A percentile compares a stretch with the other conserved stretches of the same genome.
These are phyloP conservation scores for Poecilia velifera DNA, from an alignment of 2,797 vertebrate species.

Conservation along the genomic window DNA sequence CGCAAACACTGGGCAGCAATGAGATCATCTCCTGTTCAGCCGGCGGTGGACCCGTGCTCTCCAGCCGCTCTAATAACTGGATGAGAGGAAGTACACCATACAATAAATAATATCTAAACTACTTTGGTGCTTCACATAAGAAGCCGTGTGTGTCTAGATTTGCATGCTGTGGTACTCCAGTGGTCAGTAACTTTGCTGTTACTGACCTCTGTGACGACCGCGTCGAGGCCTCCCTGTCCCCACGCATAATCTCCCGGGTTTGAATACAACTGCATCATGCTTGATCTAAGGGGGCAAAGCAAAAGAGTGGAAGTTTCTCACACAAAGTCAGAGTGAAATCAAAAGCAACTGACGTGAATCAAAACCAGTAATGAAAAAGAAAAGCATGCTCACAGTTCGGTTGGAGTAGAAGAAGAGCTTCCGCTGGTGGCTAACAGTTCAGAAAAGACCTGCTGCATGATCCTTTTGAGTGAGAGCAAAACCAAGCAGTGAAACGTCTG, in stretches of 20 bases:
- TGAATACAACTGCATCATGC: constrained; percentile 90
- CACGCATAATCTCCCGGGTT: constrained; percentile 93
- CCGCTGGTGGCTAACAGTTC: constrained; percentile 82
- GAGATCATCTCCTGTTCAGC: constrained; percentile 91
- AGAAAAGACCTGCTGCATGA: constrained; percentile 88
- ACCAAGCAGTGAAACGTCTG: constrained; percentile 20
- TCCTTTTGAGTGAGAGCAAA: constrained; percentile 72
- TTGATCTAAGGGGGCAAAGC: constrained; percentile 75
- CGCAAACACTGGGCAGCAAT: constrained; percentile 88
- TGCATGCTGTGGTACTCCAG: background rate
- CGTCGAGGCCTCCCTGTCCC: constrained; percentile 93
- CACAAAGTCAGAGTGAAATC: constrained; percentile 18
- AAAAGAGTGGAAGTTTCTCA: constrained; percentile 2
- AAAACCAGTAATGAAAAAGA: constrained; percentile 27
- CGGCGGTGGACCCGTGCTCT: constrained; percentile 88
- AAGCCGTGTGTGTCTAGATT: background rate
- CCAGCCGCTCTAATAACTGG: constrained; percentile 89
- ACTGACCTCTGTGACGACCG: constrained; percentile 92
- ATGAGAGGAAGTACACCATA: background rate
- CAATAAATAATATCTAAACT: background rate
- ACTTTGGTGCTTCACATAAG: constrained; percentile 3
- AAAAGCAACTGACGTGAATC: constrained; percentile 36
- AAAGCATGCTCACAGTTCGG: constrained; percentile 84
- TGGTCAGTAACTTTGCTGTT: background rate
- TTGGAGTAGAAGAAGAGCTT: constrained; percentile 80